Evolutionary conservation across 2,797 vertebrate genomes (phyloP), one percentile per base, ranked within the genome.

Genomic region (Sphaeramia orbicularis): DNA sequence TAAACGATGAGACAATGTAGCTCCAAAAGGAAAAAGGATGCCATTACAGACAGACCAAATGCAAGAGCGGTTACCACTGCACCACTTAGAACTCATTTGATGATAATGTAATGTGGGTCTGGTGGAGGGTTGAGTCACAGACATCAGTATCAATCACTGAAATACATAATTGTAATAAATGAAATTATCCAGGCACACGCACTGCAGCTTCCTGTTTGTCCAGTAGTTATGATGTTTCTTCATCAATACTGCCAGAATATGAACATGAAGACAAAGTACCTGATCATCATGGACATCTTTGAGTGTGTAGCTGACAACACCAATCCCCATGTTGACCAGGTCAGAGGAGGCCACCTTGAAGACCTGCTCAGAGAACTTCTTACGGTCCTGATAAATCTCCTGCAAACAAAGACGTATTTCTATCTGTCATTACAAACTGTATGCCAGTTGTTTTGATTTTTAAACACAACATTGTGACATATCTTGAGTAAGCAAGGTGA

Each of bases 291-390:
- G 96, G 73, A 99, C 97, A 32, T 99, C 97, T 88, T 98, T 99
- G 37, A 99, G 94, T 0, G 97, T 98, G 88, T 98, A 98, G 93
- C 97, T 98, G 78, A 98, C 97, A 4, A 98, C 96, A 0, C 96
- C 96, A 32, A 99, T 98, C 10, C 97, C 97, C 97, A 98, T 99
- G 91, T 99, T 98, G 67, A 99, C 95, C 76, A 99, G 93, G 82
- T 99, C 97, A 1, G 97, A 99, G 0, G 97, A 99, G 7, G 97
- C 97, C 76, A 99, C 97, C 60, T 97, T 96, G 75, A 96, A 99
- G 13, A 99, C 97, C 63, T 99, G 97, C 81, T 98, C 97, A 0
- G 97, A 99, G 87, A 99, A 99, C 90, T 99, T 99, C 93, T 98
- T 96, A 35, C 97, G 92, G 83, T 99, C 97, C 89, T 98, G 97